Evolutionary conservation across 2,888 invertebrate species (phyloP).

Genomic region (Cheilosia vulpina): DNA sequence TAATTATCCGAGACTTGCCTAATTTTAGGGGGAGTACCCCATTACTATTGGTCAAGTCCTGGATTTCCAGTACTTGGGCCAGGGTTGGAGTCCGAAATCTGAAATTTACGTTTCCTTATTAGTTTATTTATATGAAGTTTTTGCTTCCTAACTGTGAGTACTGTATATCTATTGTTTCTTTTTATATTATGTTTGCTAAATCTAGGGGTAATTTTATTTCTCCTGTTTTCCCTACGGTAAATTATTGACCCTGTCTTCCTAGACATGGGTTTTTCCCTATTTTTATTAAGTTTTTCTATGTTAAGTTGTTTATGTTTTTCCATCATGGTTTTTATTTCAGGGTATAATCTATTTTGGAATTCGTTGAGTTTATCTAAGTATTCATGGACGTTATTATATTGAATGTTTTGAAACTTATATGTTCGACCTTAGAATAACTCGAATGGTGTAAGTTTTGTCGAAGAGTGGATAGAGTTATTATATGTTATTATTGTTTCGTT

Average conservation of each 20-base stretch:
- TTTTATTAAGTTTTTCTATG: background rate
- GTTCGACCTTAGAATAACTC: background rate
- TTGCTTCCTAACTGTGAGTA: conserved; percentile 1
- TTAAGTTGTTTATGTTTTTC: conserved; percentile 7
- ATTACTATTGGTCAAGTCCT: background rate
- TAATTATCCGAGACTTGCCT: background rate
- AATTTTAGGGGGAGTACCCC: background rate
- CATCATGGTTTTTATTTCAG: background rate
- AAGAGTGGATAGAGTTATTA: background rate
- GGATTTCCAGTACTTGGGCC: no score
- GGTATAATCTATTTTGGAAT: conserved; percentile 1
- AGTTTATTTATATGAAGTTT: conserved; percentile 8
- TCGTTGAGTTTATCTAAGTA: conserved; percentile 12
- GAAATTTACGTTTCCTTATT: background rate
- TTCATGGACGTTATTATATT: background rate
- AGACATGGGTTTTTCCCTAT: conserved; percentile 1
- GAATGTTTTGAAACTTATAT: background rate
- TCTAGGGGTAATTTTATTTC: conserved; percentile 27
- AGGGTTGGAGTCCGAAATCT: conserved; percentile 7
- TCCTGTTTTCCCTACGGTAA: conserved; percentile 27
- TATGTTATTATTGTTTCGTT: background rate
- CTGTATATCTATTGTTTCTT: conserved; percentile 13
- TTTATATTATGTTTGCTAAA: conserved; percentile 24
- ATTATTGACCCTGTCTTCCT: background rate
- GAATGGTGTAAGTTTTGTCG: background rate